These are phyloP conservation scores for Arothron firmamentum DNA, from an alignment of 2,113 vertebrate genomes.

Conservation along the genomic window DNA sequence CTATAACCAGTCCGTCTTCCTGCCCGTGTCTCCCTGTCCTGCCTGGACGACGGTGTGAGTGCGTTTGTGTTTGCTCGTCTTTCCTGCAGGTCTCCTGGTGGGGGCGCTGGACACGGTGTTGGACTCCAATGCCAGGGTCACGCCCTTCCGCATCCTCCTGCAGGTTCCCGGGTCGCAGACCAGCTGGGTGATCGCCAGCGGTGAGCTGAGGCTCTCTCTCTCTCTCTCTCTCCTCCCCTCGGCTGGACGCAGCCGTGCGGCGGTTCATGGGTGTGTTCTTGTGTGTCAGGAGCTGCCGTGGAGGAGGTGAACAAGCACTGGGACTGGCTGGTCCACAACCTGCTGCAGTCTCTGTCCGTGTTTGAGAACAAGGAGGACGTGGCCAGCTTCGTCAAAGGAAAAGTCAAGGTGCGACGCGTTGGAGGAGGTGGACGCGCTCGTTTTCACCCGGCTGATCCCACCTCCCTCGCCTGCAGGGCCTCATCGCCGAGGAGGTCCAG, in stretches of 20 bases:
- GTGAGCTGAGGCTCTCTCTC: conserved; percentile 71
- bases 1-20: too few species aligned
- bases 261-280: conserved; percentile 1
- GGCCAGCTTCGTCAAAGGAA: conserved; percentile 89
- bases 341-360: conserved; percentile 90
- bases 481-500: conserved; percentile 90
- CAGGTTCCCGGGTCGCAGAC: conserved; percentile 91
- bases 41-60: not conserved
- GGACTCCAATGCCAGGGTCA: conserved; percentile 89
- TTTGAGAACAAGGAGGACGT: conserved; percentile 98
- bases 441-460: not conserved
- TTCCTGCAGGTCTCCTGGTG: conserved; percentile 85
- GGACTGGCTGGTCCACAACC: conserved; percentile 93
- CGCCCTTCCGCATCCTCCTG: conserved; percentile 91
- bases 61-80: not conserved
- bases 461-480: conserved; percentile 72
- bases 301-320: conserved; percentile 94
- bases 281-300: conserved; percentile 80
- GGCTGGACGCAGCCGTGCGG: not conserved
- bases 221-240: not conserved
- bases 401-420: conserved; percentile 83
- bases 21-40: not conserved
- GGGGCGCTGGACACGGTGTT: conserved; percentile 91
- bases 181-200: conserved; percentile 94
- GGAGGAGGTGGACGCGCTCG: not conserved